These are phyloP conservation scores for Drosophila yakuba DNA, from an alignment of 1,140 invertebrate genomes.

Conservation along the genomic window DNA sequence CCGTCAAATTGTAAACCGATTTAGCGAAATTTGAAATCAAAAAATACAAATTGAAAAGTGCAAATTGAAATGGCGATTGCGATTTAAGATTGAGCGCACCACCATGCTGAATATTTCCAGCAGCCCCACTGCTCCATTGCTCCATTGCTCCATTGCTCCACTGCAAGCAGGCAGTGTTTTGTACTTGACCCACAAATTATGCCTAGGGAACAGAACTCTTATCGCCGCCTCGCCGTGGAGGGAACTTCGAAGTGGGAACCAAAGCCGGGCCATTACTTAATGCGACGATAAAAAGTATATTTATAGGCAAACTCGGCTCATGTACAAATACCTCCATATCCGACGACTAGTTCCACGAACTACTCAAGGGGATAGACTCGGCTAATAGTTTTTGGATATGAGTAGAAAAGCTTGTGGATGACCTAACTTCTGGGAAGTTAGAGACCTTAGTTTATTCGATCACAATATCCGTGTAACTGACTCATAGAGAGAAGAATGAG, in stretches of 20 bases:
- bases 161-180: constrained; percentile 8
- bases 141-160: constrained; percentile 1
- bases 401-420: neutral
- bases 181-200: constrained; percentile 78
- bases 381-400: neutral
- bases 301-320: neutral
- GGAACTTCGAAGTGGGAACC: constrained; percentile 18
- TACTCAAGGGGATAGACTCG: neutral
- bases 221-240: constrained; percentile 13
- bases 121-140: constrained; percentile 8
- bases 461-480: neutral
- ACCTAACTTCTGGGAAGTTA: neutral
- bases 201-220: constrained; percentile 38
- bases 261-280: constrained; percentile 61
- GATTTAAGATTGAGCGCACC: constrained; percentile 14
- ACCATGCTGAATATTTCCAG: constrained; percentile 18
- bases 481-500: neutral
- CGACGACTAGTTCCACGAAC: constrained; percentile 25
- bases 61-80: neutral
- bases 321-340: constrained; percentile 15
- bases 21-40: constrained; percentile 41
- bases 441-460: neutral
- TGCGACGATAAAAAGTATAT: constrained; percentile 66
- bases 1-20: constrained; percentile 41
- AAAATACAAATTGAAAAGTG: neutral